Conservation (phyloP, 2,888 invertebrate species). For the Heliconius charithonia region DNA sequence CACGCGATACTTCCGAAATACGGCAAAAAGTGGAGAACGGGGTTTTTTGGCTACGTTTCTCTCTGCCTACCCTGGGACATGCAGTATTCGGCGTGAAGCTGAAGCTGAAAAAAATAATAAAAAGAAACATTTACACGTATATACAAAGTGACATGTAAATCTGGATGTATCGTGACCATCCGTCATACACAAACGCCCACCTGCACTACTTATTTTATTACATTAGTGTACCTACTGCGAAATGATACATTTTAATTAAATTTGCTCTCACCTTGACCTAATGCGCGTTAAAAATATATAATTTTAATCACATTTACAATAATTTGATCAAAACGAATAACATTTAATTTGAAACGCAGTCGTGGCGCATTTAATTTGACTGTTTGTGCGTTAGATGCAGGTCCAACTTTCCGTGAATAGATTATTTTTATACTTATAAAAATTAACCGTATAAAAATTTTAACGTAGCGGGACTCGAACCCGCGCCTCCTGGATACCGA, state of each 20-base stretch:
- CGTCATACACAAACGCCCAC: background rate
- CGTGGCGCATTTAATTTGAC: too few relatives aligned
- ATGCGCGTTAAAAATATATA: constrained; percentile 2
- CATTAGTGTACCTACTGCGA: constrained; percentile 11
- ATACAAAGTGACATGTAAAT: background rate
- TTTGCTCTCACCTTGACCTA: constrained; percentile 2
- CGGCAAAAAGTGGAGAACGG: too few relatives aligned
- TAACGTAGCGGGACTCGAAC: too few relatives aligned
- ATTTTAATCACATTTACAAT: background rate
- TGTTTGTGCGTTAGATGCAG: background rate
- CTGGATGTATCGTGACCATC: constrained; percentile 2
- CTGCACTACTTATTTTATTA: constrained; percentile 5
- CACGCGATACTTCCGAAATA: too few relatives aligned
- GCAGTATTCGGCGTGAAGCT: too few relatives aligned
- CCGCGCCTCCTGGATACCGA: too few relatives aligned
- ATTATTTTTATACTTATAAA: too few relatives aligned
- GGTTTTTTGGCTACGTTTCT: too few relatives aligned
- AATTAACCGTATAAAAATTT: too few relatives aligned
- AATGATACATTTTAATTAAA: constrained; percentile 14
- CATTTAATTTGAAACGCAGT: background rate
- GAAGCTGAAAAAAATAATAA: background rate
- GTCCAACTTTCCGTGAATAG: background rate
- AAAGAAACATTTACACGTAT: background rate
- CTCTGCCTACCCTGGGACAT: too few relatives aligned
- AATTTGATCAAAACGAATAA: background rate